Base-by-base conservation (phyloP, 2,113 vertebrate species). In the Indicator maculatus region DNA sequence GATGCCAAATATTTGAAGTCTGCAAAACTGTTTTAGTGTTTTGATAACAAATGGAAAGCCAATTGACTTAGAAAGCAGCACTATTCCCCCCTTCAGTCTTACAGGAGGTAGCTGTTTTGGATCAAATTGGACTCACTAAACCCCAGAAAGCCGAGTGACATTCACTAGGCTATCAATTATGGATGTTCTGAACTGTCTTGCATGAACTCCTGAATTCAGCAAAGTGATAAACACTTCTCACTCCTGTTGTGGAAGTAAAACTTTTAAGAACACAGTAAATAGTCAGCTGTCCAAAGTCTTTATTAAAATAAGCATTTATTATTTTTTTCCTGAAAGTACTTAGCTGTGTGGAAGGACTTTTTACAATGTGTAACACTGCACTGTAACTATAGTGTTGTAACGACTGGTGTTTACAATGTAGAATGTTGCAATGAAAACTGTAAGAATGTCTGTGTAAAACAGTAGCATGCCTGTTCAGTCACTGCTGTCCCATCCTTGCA, bases 331-430 rank as follows among this genome's bases (percentile, higher is more conserved):
- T 89, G 52, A n/a, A 86, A 88, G 85, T 87, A 93, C 69, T 95
- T 87, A 83, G 89, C 45, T 83, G 91, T 86, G 61, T 93, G 85
- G 88, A 93, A 74, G 89, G 72, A 44, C 41, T 33, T 90, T 53
- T 31, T 77, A 78, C 45, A 69, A 33, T 72, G 65, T 86, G 66
- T 92, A 81, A 93, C 88, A 88, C 90, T 95, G 80, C 93, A 92
- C 58, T 81, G 83, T 90, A 92, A 87, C 84, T 93, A 53, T 95
- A 75, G 95, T 95, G 90, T 94, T 91, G 88, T 96, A 75, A 63
- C 86, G 80, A 75, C 78, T 88, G 44, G 93, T 94, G 92, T 71
- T 92, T 79, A 85, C 82, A 56, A 30, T 95, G 93, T 95, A 60
- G 73, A 78, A 71, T 77, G 89, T 89, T 75, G 58, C 83, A 79